These are phyloP conservation scores for Hafferia zeledoni DNA, from an alignment of 2,797 vertebrate genomes.

Conservation along the genomic window DNA sequence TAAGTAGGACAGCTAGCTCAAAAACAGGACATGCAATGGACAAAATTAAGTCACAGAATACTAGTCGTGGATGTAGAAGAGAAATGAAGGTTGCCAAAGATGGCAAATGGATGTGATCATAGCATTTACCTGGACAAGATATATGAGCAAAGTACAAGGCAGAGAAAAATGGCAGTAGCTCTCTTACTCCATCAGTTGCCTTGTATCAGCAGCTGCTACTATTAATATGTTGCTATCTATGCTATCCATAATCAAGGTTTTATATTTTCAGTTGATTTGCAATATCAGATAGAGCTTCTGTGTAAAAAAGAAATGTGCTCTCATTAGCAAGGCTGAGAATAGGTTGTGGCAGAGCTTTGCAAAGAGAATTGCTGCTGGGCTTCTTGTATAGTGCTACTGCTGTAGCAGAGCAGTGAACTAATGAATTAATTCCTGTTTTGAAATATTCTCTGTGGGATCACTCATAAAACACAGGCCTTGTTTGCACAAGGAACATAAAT, in stretches of 20 bases:
- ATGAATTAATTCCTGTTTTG: conserved; percentile 49
- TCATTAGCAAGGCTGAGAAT: conserved; percentile 12
- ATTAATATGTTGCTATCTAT: neutral
- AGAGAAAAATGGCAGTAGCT: conserved; percentile 14
- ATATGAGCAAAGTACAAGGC: conserved; percentile 5
- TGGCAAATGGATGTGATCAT: conserved; percentile 29
- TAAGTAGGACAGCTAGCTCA: conserved; percentile 32
- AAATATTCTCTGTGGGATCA: conserved; percentile 21
- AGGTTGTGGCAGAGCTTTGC: neutral
- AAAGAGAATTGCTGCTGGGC: conserved; percentile 22
- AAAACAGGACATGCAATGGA: conserved; percentile 33
- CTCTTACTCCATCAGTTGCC: neutral
- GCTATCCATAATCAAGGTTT: conserved; percentile 37
- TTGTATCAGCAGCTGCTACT: neutral
- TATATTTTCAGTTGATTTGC: conserved; percentile 21
- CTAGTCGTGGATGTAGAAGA: neutral
- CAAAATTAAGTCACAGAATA: conserved; percentile 54
- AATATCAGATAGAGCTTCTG: neutral
- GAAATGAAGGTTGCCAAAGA: conserved; percentile 43
- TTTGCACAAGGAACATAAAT: conserved; percentile 22
- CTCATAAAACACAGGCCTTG: conserved; percentile 25
- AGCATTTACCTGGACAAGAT: conserved; percentile 38
- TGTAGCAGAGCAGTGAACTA: neutral
- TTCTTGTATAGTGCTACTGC: neutral
- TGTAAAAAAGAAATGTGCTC: conserved; percentile 4